These are phyloP conservation scores for Aurelia coerulea DNA, from an alignment of 30 jellyfish, hydroid and myxozoan genomes.

Conservation along the genomic window DNA sequence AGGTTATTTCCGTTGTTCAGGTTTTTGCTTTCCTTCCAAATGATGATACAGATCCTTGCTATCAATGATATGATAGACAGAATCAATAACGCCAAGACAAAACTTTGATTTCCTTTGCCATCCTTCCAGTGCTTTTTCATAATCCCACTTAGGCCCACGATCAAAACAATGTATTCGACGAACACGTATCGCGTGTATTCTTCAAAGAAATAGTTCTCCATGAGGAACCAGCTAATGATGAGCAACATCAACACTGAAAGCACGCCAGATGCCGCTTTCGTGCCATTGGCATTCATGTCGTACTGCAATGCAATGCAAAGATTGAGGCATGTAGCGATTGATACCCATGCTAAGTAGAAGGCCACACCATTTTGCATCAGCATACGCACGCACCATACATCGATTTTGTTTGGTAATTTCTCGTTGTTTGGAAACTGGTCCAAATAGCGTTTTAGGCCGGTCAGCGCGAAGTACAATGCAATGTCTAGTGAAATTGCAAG, in stretches of 20 bases:
- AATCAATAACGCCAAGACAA: constrained; percentile 30
- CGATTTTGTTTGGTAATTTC: constrained; percentile 46
- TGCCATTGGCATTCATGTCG: constrained; percentile 20
- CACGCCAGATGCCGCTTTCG: constrained; percentile 60
- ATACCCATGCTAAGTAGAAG: constrained; percentile 68
- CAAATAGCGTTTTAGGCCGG: constrained; percentile 54
- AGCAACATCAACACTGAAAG: constrained; percentile 44
- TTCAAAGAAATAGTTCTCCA: constrained; percentile 63
- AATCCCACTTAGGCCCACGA: constrained; percentile 56
- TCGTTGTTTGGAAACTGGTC: constrained; percentile 49
- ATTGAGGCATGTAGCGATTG: constrained; percentile 66
- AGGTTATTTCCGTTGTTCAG: constrained; percentile 33
- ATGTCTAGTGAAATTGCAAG: constrained; percentile 54
- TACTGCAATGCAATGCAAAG: constrained; percentile 44
- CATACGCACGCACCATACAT: constrained; percentile 72
- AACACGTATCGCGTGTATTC: constrained; percentile 58
- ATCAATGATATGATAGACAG: constrained; percentile 12
- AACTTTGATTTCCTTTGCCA: constrained; percentile 43
- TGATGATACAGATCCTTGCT: constrained; percentile 36
- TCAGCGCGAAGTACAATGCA: constrained; percentile 56
- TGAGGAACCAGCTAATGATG: constrained; percentile 64
- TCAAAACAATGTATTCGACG: constrained; percentile 53
- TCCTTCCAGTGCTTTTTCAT: constrained; percentile 54
- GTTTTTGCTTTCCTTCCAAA: constrained; percentile 20
- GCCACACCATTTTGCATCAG: constrained; percentile 65